Conservation (phyloP, 2,113 vertebrate genomes). For the Telmatochromis sp. region DNA sequence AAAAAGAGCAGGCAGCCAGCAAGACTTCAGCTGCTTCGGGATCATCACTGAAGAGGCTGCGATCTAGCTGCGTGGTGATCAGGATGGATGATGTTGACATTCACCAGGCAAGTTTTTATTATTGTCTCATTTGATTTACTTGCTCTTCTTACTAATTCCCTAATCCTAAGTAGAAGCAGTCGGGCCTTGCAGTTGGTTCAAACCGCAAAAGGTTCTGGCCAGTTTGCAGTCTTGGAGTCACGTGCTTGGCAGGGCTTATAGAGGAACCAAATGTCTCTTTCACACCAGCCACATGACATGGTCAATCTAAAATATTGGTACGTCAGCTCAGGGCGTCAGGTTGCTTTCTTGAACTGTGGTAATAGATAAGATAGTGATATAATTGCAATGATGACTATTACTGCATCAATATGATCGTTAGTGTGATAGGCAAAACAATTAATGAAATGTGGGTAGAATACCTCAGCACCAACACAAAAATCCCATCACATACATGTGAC, state of each 20-base stretch:
- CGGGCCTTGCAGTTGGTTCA: background rate
- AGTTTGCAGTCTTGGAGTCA: background rate
- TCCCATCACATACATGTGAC: background rate
- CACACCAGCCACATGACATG: background rate
- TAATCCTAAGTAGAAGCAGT: background rate
- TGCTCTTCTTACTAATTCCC: background rate
- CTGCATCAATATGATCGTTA: background rate
- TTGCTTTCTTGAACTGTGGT: background rate
- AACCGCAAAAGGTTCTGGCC: background rate
- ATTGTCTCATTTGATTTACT: conserved; percentile 10
- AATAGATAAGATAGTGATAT: background rate
- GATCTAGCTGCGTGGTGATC: conserved; percentile 87
- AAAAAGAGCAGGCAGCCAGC: conserved; percentile 44
- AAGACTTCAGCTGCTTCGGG: conserved; percentile 48
- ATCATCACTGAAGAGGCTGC: conserved; percentile 79
- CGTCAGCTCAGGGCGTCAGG: background rate
- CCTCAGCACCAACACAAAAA: background rate
- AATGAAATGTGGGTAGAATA: background rate
- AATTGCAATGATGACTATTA: background rate
- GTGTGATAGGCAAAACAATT: background rate
- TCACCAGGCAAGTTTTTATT: conserved; percentile 77
- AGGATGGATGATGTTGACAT: conserved; percentile 91
- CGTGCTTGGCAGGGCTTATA: background rate
- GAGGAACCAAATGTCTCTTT: background rate
- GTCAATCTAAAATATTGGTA: background rate